Conservation (phyloP, 2,888 invertebrate genomes). For the Melanchra persicariae region DNA sequence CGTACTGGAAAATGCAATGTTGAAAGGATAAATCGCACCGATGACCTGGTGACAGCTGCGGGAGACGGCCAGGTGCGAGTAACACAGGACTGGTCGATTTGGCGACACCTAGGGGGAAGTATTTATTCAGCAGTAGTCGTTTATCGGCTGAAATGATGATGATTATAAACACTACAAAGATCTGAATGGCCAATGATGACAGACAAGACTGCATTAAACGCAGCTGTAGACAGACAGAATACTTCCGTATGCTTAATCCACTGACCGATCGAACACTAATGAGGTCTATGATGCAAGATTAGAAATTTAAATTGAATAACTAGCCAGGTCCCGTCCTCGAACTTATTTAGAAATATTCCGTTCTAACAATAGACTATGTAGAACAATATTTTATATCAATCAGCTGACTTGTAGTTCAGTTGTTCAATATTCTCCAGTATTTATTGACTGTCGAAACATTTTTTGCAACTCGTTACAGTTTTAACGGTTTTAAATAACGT, state of each 20-base stretch:
- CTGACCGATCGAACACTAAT: slow-evolving; percentile 22
- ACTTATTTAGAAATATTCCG: slow-evolving; percentile 49
- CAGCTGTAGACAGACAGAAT: not conserved
- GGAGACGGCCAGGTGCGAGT: too few relatives aligned
- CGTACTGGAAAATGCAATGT: not conserved
- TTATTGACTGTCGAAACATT: slow-evolving; percentile 42
- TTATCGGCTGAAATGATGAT: not conserved
- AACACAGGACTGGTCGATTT: not conserved
- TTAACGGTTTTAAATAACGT: slow-evolving; percentile 27
- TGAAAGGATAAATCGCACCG: not conserved
- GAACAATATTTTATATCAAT: slow-evolving; percentile 37
- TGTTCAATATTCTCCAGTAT: slow-evolving; percentile 30
- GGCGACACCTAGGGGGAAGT: not conserved
- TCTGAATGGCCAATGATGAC: not conserved
- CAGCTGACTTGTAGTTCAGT: slow-evolving; percentile 25
- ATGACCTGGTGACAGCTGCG: not conserved
- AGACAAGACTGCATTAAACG: not conserved
- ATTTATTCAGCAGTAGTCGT: not conserved
- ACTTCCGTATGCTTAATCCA: slow-evolving; percentile 19
- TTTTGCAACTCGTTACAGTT: slow-evolving; percentile 47
- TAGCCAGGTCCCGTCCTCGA: slow-evolving; percentile 42
- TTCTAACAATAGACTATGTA: slow-evolving; percentile 26
- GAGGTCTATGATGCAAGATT: slow-evolving; percentile 34
- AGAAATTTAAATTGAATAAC: slow-evolving; percentile 27
- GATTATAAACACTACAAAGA: not conserved